phyloP scores from a whole-genome alignment of 2,888 invertebrate species.

The Caenorhabditis macrosperma region DNA sequence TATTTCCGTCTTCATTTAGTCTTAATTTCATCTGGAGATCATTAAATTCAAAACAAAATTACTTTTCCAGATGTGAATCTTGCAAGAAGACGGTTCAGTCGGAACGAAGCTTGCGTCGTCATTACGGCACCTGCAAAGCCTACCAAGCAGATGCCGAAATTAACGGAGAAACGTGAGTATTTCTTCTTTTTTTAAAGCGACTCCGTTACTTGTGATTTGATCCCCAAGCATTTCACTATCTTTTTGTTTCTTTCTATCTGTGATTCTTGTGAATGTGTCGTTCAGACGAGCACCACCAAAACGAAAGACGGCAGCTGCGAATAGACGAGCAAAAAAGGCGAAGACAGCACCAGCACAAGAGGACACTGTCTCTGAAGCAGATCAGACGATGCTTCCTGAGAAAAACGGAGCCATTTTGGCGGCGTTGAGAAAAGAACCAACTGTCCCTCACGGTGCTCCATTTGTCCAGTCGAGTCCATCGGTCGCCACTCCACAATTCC shows the following conservation, averaged over 20 bases:
- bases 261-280: conserved; percentile 7
- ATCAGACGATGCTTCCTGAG: background rate
- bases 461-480: background rate
- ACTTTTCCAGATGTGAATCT: conserved; percentile 58
- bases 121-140: conserved; percentile 64
- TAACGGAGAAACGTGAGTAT: conserved; percentile 58
- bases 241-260: background rate
- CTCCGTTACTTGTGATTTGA: conserved; percentile 17
- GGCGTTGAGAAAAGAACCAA: conserved; percentile 2
- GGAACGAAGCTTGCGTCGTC: conserved; percentile 61
- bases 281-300: conserved; percentile 12
- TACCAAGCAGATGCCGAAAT: conserved; percentile 50
- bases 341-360: background rate
- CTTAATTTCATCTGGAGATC: background rate
- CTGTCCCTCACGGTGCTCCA: background rate
- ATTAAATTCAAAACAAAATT: background rate
- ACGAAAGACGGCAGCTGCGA: background rate
- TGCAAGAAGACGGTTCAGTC: conserved; percentile 66
- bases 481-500: background rate
- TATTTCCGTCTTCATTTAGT: background rate
- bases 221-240: background rate
- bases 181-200: background rate
- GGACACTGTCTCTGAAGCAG: background rate
- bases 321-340: background rate
- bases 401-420: conserved; percentile 33